Evolutionary conservation across 2,113 vertebrate genomes (phyloP), one percentile per base, ranked within the genome.

Genomic region (Penelope pileata): DNA sequence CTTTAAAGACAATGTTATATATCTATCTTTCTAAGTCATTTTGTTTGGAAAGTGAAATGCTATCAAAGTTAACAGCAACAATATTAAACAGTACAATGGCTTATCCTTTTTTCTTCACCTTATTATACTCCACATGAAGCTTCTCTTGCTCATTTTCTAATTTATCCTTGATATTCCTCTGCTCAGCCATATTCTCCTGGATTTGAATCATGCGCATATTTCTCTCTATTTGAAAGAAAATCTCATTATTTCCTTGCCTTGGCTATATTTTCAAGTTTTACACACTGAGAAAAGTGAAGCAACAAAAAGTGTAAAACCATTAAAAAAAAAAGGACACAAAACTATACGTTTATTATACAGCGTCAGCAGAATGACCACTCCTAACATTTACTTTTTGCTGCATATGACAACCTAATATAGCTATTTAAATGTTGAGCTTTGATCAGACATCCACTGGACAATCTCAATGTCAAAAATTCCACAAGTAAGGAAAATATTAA

Each of bases 141-240:
- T 99, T 99, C 97, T 99, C 99, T 97, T 99, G 99, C 88, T 99
- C 99, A 34, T 98, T 98, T 96, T 99, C 99, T 96, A 99, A 98
- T 94, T 99, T 99, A 98, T 99, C 99, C 97, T 99, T 99, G 90
- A 99, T 98, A 97, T 98, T 99, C 98, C 99, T 99, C 97, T 99
- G 99, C 94, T 99, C 99, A 23, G 99, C 98, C 98, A 99, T 99
- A 97, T 99, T 99, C 98, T 99, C 99, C 97, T 99, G 99, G 96
- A 99, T 99, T 97, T 99, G 99, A 98, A 99, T 99, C 99, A 99
- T 99, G 93, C 99, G 98, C 99, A 99, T 99, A 98, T 99, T 99
- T 95, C 99, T 98, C 98, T 99, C 99, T 99, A 96, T 97, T 96
- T 89, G 94, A 97, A 98, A 97, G 77, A 97, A 97, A 97, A 93